phyloP scores from a whole-genome alignment of 2,888 invertebrate genomes.

The Blastobasis adustella region DNA sequence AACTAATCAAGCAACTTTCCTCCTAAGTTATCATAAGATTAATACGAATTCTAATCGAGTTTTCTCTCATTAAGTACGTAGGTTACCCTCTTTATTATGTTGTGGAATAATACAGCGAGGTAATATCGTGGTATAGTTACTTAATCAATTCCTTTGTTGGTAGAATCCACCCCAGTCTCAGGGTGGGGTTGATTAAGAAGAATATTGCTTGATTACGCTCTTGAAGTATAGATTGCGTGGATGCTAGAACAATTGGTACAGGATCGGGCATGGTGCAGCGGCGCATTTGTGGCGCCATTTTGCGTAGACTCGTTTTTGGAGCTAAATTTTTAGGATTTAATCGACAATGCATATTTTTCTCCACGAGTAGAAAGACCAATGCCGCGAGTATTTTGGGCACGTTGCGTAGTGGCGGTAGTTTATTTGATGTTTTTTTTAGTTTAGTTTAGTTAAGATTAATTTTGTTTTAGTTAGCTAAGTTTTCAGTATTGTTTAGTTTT shows the following conservation, averaged over 20 bases:
- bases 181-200: constrained; percentile 74
- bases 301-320: too few relatives aligned
- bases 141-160: constrained; percentile 75
- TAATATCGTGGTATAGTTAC: constrained; percentile 73
- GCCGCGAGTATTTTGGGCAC: too few relatives aligned
- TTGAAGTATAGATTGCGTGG: constrained; percentile 56
- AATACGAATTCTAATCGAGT: constrained; percentile 73
- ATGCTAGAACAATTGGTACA: constrained; percentile 23
- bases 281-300: too few relatives aligned
- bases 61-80: constrained; percentile 68
- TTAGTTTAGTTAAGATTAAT: too few relatives aligned
- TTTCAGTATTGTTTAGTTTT: too few relatives aligned
- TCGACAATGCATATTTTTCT: too few relatives aligned
- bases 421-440: constrained; percentile 24
- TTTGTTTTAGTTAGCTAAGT: too few relatives aligned
- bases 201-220: constrained; percentile 73
- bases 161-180: constrained; percentile 63
- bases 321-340: too few relatives aligned
- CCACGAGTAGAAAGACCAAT: too few relatives aligned
- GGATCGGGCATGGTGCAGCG: too few relatives aligned
- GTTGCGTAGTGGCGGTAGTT: constrained; percentile 11
- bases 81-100: constrained; percentile 70
- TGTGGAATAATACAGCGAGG: constrained; percentile 68
- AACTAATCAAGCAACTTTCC: constrained; percentile 55
- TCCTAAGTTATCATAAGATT: constrained; percentile 61